Percentiles rank a stretch among this genome's conserved stretches.
These are phyloP conservation scores for Nomada ruficornis DNA, from an alignment of 2,888 invertebrate species.

Conservation along the genomic window DNA sequence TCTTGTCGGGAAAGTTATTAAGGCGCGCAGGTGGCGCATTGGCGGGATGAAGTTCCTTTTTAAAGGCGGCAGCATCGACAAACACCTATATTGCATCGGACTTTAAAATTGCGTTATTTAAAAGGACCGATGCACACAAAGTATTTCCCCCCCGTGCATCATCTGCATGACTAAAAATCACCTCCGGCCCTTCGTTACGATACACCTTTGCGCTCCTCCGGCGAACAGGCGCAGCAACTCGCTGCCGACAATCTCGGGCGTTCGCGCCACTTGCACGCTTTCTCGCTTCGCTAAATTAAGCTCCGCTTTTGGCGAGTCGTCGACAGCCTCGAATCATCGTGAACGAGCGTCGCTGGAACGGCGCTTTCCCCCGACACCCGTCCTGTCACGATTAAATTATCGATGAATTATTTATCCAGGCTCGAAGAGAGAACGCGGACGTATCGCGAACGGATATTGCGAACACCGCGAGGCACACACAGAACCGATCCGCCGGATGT, in stretches of 20 bases:
- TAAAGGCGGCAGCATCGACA: constrained; percentile 49
- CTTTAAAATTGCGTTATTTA: constrained; percentile 67
- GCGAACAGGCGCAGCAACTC: constrained; percentile 3
- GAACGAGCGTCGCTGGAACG: neutral
- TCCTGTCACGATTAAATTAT: constrained; percentile 66
- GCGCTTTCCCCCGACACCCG: neutral
- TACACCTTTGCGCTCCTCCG: constrained; percentile 47
- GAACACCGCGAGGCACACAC: constrained; percentile 57
- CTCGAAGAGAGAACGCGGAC: constrained; percentile 24
- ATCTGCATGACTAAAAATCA: constrained; percentile 68
- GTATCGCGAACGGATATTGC: constrained; percentile 69
- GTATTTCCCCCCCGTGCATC: constrained; percentile 51
- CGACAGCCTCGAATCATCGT: constrained; percentile 34
- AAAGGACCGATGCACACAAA: constrained; percentile 58
- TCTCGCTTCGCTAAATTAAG: constrained; percentile 38
- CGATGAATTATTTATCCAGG: constrained; percentile 75
- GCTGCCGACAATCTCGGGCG: constrained; percentile 28
- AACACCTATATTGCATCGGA: constrained; percentile 71
- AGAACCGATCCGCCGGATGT: constrained; percentile 64
- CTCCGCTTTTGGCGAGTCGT: constrained; percentile 7
- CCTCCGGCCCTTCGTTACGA: constrained; percentile 38
- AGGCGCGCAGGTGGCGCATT: constrained; percentile 45
- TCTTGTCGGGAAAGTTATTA: constrained; percentile 68
- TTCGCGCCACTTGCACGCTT: constrained; percentile 35
- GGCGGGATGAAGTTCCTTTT: constrained; percentile 65